phyloP scores from a whole-genome alignment of 1,140 invertebrate species.

The Sarcophaga bullata region DNA sequence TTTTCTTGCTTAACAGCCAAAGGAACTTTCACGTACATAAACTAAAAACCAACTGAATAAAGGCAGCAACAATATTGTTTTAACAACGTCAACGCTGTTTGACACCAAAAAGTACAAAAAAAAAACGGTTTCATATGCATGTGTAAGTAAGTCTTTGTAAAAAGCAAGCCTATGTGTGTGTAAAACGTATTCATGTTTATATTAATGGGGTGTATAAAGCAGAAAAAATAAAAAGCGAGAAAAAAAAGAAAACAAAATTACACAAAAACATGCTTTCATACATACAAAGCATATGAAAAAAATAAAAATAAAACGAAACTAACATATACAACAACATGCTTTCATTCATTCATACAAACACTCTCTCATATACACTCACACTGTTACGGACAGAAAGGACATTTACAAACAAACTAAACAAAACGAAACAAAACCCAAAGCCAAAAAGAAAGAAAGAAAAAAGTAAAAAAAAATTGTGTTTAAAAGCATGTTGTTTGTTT shows the following conservation, averaged over 20 bases:
- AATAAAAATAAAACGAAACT: background rate
- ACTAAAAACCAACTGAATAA: background rate
- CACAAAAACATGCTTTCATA: background rate
- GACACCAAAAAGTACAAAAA: constrained; percentile 19
- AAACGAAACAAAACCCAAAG: background rate
- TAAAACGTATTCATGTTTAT: background rate
- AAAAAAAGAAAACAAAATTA: constrained; percentile 5
- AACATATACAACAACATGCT: constrained; percentile 7
- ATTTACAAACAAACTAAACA: background rate
- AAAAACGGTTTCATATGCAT: background rate
- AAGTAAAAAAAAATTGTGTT: constrained; percentile 11
- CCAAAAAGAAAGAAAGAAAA: constrained; percentile 17
- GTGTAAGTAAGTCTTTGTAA: background rate
- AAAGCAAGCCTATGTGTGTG: background rate
- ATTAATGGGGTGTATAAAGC: constrained; percentile 30
- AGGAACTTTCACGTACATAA: background rate
- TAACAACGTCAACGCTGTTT: constrained; percentile 38
- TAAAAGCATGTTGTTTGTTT: constrained; percentile 55
- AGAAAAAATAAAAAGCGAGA: constrained; percentile 8
- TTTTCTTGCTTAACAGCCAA: background rate
- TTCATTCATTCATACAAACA: background rate
- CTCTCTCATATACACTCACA: background rate
- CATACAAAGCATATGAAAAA: background rate
- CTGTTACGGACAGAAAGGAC: background rate
- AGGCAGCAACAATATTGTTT: constrained; percentile 12